Evolutionary conservation across 2,113 vertebrate genomes (phyloP), one percentile per base, ranked within the genome.

Genomic region (Melanocharis versteri): DNA sequence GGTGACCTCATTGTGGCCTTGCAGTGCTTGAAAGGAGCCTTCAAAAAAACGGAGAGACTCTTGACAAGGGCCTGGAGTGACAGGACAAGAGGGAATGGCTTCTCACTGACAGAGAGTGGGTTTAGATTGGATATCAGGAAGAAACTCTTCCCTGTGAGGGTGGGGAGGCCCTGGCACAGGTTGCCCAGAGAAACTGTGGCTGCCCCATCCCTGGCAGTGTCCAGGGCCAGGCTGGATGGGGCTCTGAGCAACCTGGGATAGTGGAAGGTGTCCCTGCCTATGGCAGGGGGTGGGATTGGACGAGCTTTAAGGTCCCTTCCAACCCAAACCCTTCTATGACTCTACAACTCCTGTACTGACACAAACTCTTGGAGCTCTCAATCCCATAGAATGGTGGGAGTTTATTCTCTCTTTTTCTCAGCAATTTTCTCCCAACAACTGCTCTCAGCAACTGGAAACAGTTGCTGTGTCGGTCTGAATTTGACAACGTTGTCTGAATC

Each of bases 1-100:
- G 28, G 5, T 78, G 15, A 61, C 4, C 28, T 0, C 0, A 13
- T 0, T 45, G 53, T 44, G 1, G 7, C 37, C 39, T 61, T n/a
- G 0, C 47, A 72, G 28, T 28, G 8, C 7, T 1, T 61, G 33
- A 44, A 77, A 33, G 0, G 9, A 68, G 6, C 53, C 48, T 6
- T 7, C n/a, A 17, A 11, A 22, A 72, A 73, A 10, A 30, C 30
- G 54, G 45, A 68, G 62, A n/a, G 13, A 70, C 30, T 39, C 8
- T n/a, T 47, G n/a, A 7, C 56, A 61, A n/a, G 47, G n/a, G 15
- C 10, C 54, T n/a, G n/a, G 54, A 69, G 28, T 33, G 54, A 53
- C 23, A 61, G 45, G 45, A 23, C 5, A 8, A 37, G 54, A 31
- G 51, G 10, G 0, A 56, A 48, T 17, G 37, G 13, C 26, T 48